Percentiles rank a stretch among this genome's conserved stretches.
These are phyloP conservation scores for Melieria picta DNA, from an alignment of 2,888 invertebrate species.

Conservation along the genomic window DNA sequence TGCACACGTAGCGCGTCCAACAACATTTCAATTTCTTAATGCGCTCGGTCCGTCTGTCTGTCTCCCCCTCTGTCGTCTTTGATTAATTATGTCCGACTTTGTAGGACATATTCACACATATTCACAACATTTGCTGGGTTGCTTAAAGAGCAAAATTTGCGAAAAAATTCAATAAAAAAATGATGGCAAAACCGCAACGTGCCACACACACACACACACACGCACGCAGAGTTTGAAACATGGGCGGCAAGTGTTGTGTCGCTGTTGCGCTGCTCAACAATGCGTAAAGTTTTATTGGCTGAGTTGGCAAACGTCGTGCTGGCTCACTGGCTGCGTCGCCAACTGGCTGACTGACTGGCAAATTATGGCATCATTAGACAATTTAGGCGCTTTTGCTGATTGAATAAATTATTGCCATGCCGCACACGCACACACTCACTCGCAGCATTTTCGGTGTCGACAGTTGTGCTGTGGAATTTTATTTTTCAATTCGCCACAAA, in stretches of 20 bases:
- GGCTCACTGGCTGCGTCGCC: background rate
- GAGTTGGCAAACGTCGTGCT: background rate
- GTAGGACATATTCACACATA: too few species aligned
- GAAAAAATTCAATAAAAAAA: too few species aligned
- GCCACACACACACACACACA: background rate
- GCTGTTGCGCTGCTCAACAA: slow-evolving; percentile 15
- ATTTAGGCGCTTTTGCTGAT: slow-evolving; percentile 18
- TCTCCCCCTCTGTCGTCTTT: too few species aligned
- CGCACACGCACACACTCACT: background rate
- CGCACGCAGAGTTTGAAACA: background rate
- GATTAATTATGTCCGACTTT: too few species aligned
- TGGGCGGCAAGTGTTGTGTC: background rate
- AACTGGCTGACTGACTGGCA: slow-evolving; percentile 8
- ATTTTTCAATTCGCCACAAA: background rate
- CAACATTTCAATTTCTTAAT: too few species aligned
- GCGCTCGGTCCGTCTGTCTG: too few species aligned
- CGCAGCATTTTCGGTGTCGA: background rate
- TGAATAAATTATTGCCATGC: slow-evolving; percentile 13
- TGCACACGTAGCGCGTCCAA: too few species aligned
- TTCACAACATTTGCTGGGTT: too few species aligned
- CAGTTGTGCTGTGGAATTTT: slow-evolving; percentile 2
- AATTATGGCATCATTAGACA: slow-evolving; percentile 28
- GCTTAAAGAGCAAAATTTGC: too few species aligned
- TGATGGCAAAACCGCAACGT: background rate
- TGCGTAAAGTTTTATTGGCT: slow-evolving; percentile 23